These are phyloP conservation scores for Heliconius hewitsoni DNA, from an alignment of 1,140 invertebrate species.

Conservation along the genomic window DNA sequence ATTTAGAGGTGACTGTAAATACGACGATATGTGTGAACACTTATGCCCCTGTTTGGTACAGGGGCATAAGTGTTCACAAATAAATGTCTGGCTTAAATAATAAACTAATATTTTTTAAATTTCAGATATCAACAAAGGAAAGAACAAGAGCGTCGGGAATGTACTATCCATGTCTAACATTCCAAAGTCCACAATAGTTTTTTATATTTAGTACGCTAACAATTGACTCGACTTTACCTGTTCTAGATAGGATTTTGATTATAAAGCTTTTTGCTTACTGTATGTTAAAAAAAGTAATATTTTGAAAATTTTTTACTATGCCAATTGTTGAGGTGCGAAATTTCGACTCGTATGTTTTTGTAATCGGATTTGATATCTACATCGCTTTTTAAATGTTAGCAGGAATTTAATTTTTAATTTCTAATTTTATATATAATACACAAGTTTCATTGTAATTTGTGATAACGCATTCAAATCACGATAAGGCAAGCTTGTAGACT, in stretches of 20 bases:
- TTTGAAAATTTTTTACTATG: slow-evolving; percentile 14
- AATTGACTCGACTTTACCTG: slow-evolving; percentile 22
- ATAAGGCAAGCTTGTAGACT: neutral
- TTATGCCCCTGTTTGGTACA: too few relatives aligned
- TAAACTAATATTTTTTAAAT: slow-evolving; percentile 19
- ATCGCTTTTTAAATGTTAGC: slow-evolving; percentile 3
- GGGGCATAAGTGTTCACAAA: too few relatives aligned
- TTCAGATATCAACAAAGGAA: slow-evolving; percentile 79
- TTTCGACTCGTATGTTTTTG: slow-evolving; percentile 10
- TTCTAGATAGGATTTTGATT: slow-evolving; percentile 28
- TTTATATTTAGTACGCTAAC: slow-evolving; percentile 37
- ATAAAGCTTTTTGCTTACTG: slow-evolving; percentile 31
- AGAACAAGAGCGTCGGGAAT: slow-evolving; percentile 79
- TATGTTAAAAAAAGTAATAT: slow-evolving; percentile 5
- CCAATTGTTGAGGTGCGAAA: neutral
- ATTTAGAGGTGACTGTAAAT: too few relatives aligned
- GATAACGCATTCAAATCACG: slow-evolving; percentile 19
- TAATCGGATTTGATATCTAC: slow-evolving; percentile 4
- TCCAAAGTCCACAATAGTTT: slow-evolving; percentile 51
- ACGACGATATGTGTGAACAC: too few relatives aligned
- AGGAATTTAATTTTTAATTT: neutral
- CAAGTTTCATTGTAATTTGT: slow-evolving; percentile 20
- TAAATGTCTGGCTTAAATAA: too few relatives aligned
- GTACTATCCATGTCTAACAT: slow-evolving; percentile 80
- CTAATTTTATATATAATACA: slow-evolving; percentile 1